Evolutionary conservation across 2,888 invertebrate species (phyloP).

Genomic region (Linnaemya tessellans): DNA sequence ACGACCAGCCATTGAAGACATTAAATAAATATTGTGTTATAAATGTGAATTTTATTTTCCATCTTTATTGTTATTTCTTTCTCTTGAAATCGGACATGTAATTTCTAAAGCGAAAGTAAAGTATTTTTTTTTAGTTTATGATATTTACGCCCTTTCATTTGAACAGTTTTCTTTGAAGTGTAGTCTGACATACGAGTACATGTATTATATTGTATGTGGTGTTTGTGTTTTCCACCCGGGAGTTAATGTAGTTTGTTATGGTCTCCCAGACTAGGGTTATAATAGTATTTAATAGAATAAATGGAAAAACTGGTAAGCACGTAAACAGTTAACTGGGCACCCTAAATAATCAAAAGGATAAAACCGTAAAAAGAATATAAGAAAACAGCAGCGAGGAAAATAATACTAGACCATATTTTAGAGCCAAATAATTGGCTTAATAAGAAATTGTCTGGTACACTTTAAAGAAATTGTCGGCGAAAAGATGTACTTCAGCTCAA

Average conservation of each 20-base stretch:
- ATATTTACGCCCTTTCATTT: not conserved
- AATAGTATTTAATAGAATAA: not conserved
- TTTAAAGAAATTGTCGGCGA: not conserved
- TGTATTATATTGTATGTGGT: not conserved
- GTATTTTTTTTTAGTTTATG: slow-evolving; percentile 47
- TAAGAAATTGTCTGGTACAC: not conserved
- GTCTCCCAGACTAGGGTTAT: slow-evolving; percentile 1
- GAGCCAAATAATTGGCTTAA: slow-evolving; percentile 7
- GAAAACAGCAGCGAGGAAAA: slow-evolving; percentile 27
- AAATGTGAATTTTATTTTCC: not conserved
- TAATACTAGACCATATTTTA: slow-evolving; percentile 39
- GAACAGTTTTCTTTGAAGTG: not conserved
- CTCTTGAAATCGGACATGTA: slow-evolving; percentile 50
- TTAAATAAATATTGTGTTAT: slow-evolving; percentile 64
- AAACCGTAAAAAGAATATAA: not conserved
- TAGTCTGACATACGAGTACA: not conserved
- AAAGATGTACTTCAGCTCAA: too few relatives aligned
- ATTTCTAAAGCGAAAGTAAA: slow-evolving; percentile 61
- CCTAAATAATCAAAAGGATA: slow-evolving; percentile 39
- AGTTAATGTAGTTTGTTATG: slow-evolving; percentile 28
- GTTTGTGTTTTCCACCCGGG: slow-evolving; percentile 26
- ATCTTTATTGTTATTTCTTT: not conserved
- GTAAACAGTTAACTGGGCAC: slow-evolving; percentile 63
- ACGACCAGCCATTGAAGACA: slow-evolving; percentile 57
- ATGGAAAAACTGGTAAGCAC: slow-evolving; percentile 48